Conservation (phyloP, 2,113 vertebrate genomes). For the Trogon surrucura region DNA sequence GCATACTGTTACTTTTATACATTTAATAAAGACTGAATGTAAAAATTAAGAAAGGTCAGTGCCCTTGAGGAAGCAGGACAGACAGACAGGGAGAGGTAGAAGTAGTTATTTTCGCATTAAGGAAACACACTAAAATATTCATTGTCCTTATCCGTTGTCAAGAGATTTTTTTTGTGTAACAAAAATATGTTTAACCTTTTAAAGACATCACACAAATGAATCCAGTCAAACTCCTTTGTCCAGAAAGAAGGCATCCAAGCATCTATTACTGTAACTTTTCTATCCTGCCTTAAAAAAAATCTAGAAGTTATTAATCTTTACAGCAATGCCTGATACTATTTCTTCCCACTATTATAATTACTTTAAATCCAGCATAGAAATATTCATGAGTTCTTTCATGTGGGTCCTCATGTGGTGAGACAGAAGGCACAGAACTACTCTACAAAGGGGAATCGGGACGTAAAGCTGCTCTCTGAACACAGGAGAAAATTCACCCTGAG, state of each 20-base stretch:
- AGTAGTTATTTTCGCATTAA: constrained; percentile 37
- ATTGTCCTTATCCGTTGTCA: constrained; percentile 26
- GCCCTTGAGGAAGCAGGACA: constrained; percentile 56
- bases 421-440: not conserved
- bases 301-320: not conserved
- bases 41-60: constrained; percentile 53
- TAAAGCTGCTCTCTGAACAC: not conserved
- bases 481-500: not conserved
- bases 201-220: not conserved
- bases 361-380: not conserved
- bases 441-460: not conserved
- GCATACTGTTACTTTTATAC: not conserved
- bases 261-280: not conserved
- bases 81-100: constrained; percentile 43
- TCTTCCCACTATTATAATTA: not conserved
- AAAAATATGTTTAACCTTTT: constrained; percentile 19
- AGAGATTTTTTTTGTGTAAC: not conserved
- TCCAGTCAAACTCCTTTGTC: not conserved
- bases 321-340: not conserved
- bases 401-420: not conserved
- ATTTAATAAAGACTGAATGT: constrained; percentile 55
- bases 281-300: not conserved
- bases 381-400: not conserved
- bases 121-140: not conserved
- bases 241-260: not conserved